Base-by-base conservation (phyloP, 2,888 invertebrate genomes). In the Hypena proboscidalis region DNA sequence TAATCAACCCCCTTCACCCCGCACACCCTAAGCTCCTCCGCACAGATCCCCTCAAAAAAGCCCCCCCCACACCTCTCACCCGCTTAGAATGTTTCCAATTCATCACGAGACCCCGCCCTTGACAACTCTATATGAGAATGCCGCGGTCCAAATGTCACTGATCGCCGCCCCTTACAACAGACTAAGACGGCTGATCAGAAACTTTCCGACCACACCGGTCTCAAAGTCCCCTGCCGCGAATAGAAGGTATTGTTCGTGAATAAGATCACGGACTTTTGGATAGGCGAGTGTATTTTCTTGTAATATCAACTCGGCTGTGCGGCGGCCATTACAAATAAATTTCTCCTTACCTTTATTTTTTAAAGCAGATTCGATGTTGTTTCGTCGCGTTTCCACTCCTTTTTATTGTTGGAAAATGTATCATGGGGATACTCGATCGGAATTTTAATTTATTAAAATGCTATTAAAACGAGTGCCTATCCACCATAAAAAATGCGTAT, bases 31-130 rank as follows among this genome's bases (percentile, higher is more conserved):
- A 60, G 58, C 73, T 69, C 66, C 80, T 77, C 73, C 60, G 76
- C 72, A 62, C 61, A 67, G 71, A 69, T 74, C 82, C 84, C 85
- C 72, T 79, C 77, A 85, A 86, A 86, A 80, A 77, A 63, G 74
- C 82, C 85, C 83, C 83, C n/a, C 78, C 73, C 77, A 47, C 41
- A 55, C 75, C 77, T 78, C 76, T 67, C 82, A 74, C 80, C 85
- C 79, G 80, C 81, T 80, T 74, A 80, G 82, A 86, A 85, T 84
- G 88, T 86, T 85, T 77, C 84, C 88, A 89, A 92, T 92, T 87
- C 91, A 91, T 91, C 90, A 90, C 89, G 77, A 86, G 77, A 90
- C 91, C 80, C 92, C 92, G 92, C 92, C 92, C 90, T 89, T 92
- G 91, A 92, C 92, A 92, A 91, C 92, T 92, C 92, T 92, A 92